A percentile compares a stretch with the other conserved stretches of the same genome.
These are phyloP conservation scores for Sebastes paucispinis DNA, from an alignment of 2,797 vertebrate species.

Conservation along the genomic window DNA sequence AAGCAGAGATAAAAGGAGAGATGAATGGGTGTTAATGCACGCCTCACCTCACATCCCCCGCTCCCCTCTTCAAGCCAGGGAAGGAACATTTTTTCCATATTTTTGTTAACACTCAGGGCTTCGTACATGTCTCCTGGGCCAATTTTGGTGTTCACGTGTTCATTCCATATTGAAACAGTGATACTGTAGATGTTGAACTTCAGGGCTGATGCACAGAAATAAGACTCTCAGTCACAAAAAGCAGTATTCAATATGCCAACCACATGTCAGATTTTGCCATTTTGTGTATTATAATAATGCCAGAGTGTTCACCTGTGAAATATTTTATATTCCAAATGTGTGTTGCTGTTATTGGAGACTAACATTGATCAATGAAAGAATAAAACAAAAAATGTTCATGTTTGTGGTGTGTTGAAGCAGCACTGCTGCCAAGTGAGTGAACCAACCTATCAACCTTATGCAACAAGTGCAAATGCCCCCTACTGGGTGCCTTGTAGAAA, in stretches of 20 bases:
- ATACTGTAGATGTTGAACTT: constrained; percentile 3
- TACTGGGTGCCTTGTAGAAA: constrained; percentile 50
- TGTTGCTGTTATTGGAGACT: neutral
- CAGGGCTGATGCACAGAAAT: constrained; percentile 6
- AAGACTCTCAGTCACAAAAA: neutral
- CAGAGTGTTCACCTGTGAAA: neutral
- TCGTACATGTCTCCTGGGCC: constrained; percentile 20
- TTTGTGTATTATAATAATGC: neutral
- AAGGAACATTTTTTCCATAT: constrained; percentile 62
- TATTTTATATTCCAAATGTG: neutral
- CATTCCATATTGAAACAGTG: constrained; percentile 2
- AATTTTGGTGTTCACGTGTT: constrained; percentile 35
- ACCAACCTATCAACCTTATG: constrained; percentile 7
- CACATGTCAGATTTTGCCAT: neutral
- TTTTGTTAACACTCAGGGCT: constrained; percentile 46
- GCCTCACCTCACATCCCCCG: constrained; percentile 58
- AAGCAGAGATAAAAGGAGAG: constrained; percentile 56
- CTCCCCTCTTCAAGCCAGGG: constrained; percentile 32
- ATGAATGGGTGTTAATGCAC: constrained; percentile 66
- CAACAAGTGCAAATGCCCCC: constrained; percentile 62
- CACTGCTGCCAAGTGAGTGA: neutral
- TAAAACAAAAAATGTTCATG: neutral
- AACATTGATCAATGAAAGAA: neutral
- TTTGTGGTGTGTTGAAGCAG: neutral
- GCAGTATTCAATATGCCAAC: neutral